Base-by-base conservation (phyloP, 2,113 vertebrate species). In the Laticauda colubrina region DNA sequence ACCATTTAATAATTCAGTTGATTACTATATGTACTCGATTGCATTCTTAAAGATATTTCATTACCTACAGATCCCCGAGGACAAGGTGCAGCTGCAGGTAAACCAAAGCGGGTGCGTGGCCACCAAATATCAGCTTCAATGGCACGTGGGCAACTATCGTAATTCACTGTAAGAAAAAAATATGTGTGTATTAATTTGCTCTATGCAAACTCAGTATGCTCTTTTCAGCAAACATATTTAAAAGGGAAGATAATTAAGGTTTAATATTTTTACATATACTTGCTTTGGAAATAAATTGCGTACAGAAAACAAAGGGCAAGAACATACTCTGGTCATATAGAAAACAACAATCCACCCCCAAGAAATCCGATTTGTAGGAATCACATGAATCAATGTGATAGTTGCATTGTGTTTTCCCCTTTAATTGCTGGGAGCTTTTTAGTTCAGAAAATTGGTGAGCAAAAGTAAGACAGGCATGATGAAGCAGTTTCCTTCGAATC, bases 41-140 rank as follows among this genome's bases (percentile, higher is more conserved):
- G 29, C 24, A 48, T 29, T 57, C 53, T 89, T 57, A 90, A 90
- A 93, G n/a, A 48, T 21, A 34, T 54, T 85, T 88, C 81, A 75
- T 0, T 98, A 99, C 99, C 99, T 0, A 98, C 95, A 15, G 99
- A 99, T 89, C 99, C 99, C 95, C 93, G 99, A 95, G 99, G 99
- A 96, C 99, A 99, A 20, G 98, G 98, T 11, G 98, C 98, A 0
- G 98, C 98, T 1, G 99, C 99, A 15, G 99, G 99, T 90, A 99
- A 97, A 93, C 99, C 98, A 3, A 99, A 99, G 94, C 98, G 99
- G 4, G 99, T 99, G 91, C 99, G 98, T 64, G 99, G 99, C 99
- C 99, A 99, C 99, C 99, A 99, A 94, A 99, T 99, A 91, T 96
- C 98, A 48, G 98, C 98, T 95, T 99, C 98, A 0, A 98, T 99